A percentile compares a stretch with the other conserved stretches of the same genome.
Conservation (phyloP, 2,888 invertebrate species). For the Nasonovia ribisnigri region DNA sequence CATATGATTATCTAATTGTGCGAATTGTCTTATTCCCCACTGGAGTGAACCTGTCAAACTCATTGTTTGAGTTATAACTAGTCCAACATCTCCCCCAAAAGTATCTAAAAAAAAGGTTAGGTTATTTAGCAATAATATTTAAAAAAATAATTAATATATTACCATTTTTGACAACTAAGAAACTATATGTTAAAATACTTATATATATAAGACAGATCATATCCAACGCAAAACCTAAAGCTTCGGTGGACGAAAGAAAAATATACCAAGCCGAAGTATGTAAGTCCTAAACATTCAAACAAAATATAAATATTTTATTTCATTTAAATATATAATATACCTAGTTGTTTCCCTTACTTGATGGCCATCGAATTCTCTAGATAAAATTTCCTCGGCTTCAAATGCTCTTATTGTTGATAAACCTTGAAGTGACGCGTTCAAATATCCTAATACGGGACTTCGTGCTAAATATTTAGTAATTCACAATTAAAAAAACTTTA, state of each 20-base stretch:
- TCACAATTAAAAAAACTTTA: neutral
- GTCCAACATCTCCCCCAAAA: constrained; percentile 80
- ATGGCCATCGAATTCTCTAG: constrained; percentile 84
- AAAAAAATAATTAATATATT: constrained; percentile 45
- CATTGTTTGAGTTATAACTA: constrained; percentile 86
- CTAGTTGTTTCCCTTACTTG: constrained; percentile 72
- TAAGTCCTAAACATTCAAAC: constrained; percentile 63
- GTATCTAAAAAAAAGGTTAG: constrained; percentile 35
- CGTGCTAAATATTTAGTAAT: constrained; percentile 75
- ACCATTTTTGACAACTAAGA: constrained; percentile 74
- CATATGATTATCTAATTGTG: constrained; percentile 89
- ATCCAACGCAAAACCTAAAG: constrained; percentile 95
- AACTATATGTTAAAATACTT: constrained; percentile 86
- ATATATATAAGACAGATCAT: constrained; percentile 89
- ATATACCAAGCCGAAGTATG: constrained; percentile 88
- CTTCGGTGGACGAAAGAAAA: constrained; percentile 90
- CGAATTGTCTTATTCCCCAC: constrained; percentile 94
- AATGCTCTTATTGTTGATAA: constrained; percentile 92
- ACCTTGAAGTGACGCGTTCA: constrained; percentile 90
- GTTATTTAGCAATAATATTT: neutral
- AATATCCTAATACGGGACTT: constrained; percentile 93
- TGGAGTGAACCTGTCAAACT: constrained; percentile 83
- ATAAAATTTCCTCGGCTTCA: constrained; percentile 83
- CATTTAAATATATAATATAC: constrained; percentile 10
- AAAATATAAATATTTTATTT: neutral